These are phyloP conservation scores for Itoplectis maculator DNA, from an alignment of 2,888 invertebrate genomes.

Conservation along the genomic window DNA sequence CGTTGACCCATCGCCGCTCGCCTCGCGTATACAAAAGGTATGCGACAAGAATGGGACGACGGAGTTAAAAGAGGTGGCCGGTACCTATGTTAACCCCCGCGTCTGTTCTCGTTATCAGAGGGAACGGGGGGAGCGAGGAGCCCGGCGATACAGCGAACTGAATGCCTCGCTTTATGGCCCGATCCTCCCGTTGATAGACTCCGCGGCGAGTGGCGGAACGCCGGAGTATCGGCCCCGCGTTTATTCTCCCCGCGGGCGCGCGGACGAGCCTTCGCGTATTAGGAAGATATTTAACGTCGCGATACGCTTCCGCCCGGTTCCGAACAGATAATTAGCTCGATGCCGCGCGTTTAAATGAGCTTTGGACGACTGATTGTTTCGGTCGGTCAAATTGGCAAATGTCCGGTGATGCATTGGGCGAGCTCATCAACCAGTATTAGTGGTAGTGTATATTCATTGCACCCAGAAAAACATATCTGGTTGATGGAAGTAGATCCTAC, in stretches of 20 bases:
- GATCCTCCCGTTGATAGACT: constrained; percentile 78
- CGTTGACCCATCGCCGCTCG: constrained; percentile 72
- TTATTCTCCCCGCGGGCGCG: constrained; percentile 43
- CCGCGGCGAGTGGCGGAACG: constrained; percentile 52
- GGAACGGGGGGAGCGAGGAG: constrained; percentile 78
- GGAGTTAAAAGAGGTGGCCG: constrained; percentile 64
- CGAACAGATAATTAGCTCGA: no score
- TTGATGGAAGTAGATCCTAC: no score
- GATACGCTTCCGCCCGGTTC: neutral
- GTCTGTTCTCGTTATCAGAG: constrained; percentile 81
- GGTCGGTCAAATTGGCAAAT: no score
- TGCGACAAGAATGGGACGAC: constrained; percentile 79
- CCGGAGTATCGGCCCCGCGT: constrained; percentile 50
- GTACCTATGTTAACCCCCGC: constrained; percentile 63
- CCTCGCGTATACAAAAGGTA: constrained; percentile 76
- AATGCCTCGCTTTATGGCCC: constrained; percentile 81
- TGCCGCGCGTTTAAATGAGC: no score
- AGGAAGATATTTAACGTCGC: neutral
- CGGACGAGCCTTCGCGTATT: neutral
- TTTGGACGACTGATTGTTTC: no score
- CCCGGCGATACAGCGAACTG: constrained; percentile 78
- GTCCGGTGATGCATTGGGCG: no score
- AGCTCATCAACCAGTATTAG: no score
- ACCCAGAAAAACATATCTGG: no score
- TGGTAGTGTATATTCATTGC: no score